These are phyloP conservation scores for Dicrostonyx torquatus DNA, from an alignment of 2,797 vertebrate species.

Conservation along the genomic window DNA sequence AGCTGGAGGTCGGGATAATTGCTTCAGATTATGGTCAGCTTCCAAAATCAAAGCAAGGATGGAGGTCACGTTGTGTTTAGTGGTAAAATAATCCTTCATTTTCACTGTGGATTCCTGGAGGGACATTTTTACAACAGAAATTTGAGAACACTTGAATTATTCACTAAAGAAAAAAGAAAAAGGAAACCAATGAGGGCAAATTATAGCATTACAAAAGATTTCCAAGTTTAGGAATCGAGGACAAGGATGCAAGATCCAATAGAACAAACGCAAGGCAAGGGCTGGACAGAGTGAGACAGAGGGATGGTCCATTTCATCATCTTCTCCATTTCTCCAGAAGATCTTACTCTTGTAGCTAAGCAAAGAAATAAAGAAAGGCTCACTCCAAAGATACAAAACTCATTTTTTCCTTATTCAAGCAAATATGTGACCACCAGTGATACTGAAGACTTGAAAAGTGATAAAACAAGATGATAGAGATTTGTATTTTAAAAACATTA, in stretches of 20 bases:
- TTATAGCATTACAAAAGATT: constrained; percentile 58
- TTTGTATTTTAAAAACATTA: not conserved
- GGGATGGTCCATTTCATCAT: constrained; percentile 29
- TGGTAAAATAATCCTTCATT: constrained; percentile 26
- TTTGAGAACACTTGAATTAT: constrained; percentile 46
- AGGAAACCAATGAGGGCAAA: constrained; percentile 30
- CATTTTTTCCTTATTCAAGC: constrained; percentile 48
- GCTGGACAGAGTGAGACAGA: constrained; percentile 1
- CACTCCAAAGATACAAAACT: constrained; percentile 18
- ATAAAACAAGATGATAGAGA: constrained; percentile 69
- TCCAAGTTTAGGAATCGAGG: constrained; percentile 46
- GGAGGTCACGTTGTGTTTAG: not conserved
- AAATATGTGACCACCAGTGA: constrained; percentile 71
- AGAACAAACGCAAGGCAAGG: constrained; percentile 42
- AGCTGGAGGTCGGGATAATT: not conserved
- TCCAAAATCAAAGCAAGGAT: constrained; percentile 57
- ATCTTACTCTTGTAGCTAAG: constrained; percentile 13
- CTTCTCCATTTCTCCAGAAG: constrained; percentile 57
- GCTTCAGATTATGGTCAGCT: constrained; percentile 11
- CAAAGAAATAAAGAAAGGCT: constrained; percentile 55
- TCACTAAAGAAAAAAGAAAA: constrained; percentile 38
- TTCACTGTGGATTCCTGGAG: constrained; percentile 48
- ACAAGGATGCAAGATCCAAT: not conserved
- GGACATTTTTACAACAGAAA: constrained; percentile 61
- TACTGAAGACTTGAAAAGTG: constrained; percentile 4